Evolutionary conservation across 2,113 vertebrate genomes (phyloP).

Genomic region (Octodon degus): DNA sequence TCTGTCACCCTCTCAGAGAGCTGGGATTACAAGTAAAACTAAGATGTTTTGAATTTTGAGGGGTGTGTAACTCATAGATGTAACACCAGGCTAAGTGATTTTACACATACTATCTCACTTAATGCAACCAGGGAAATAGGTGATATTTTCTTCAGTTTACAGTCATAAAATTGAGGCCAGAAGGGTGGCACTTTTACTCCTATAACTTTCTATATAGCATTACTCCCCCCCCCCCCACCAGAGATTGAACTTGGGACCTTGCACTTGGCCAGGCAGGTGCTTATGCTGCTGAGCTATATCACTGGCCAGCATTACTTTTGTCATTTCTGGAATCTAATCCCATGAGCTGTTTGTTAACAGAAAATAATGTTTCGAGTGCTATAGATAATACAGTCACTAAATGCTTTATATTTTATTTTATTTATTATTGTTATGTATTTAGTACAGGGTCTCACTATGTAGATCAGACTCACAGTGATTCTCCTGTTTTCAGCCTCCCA

Average conservation of each 20-base stretch:
- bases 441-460: too few species aligned
- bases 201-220: not conserved
- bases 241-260: too few species aligned
- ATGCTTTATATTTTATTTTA: not conserved
- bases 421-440: too few species aligned
- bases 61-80: not conserved
- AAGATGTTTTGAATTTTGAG: not conserved
- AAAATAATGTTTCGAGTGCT: not conserved
- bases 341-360: not conserved
- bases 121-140: not conserved
- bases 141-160: slow-evolving; percentile 34
- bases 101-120: not conserved
- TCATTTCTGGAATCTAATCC: not conserved
- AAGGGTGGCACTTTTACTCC: not conserved
- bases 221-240: not conserved
- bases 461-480: too few species aligned
- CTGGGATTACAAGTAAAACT: not conserved
- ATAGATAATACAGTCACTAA: not conserved
- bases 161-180: not conserved
- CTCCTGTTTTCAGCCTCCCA: too few species aligned
- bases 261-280: too few species aligned
- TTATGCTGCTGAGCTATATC: too few species aligned
- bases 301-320: not conserved
- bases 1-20: not conserved
- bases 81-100: not conserved